Base-by-base conservation (phyloP, 2,797 vertebrate species). In the Scolopax bukidnonensis region DNA sequence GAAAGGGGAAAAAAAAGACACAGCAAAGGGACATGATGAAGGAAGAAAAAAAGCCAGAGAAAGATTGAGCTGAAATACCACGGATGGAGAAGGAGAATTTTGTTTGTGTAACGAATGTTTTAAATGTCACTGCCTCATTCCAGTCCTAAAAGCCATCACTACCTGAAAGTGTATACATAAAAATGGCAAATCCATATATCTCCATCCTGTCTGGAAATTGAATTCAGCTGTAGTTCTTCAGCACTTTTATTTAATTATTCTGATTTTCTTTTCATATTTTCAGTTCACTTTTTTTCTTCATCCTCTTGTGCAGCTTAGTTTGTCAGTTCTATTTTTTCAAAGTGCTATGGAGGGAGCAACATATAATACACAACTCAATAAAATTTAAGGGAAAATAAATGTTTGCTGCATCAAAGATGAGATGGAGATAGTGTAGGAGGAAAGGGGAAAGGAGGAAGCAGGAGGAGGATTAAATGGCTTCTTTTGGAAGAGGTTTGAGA, bases 381-480 rank as follows among this genome's bases (percentile, higher is more conserved):
- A 89, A 87, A 92, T 70, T 67, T 93, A 74, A 74, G 40, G 60
- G 48, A 67, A 91, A 92, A 92, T 79, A 93, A 88, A 68, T 77
- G 79, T 93, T 87, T 87, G 36, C 85, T 88, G 87, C 87, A 87
- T 91, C 73, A 65, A 68, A 84, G 63, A 87, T 75, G 75, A 95
- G 70, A 76, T 0, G 14, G 77, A 79, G 65, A 61, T 45, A 53
- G 83, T 74, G 91, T 80, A 76, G 93, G 92, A 94, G 80, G 71
- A 30, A 65, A 87, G 56, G 82, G 15, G n/a, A 84, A 41, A n/a
- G 38, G 47, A 89, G 13, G 77, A 84, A 65, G 70, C 38, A 61
- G 77, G 70, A 92, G 74, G 54, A 2, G 68, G 70, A 32, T 87
- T 60, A 91, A 92, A 90, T 93, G 85, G 89, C 56, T 87, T 77